A percentile compares a stretch with the other conserved stretches of the same genome.
These are phyloP conservation scores for Rhyacophila evoluta DNA, from an alignment of 2,888 invertebrate genomes.

Conservation along the genomic window DNA sequence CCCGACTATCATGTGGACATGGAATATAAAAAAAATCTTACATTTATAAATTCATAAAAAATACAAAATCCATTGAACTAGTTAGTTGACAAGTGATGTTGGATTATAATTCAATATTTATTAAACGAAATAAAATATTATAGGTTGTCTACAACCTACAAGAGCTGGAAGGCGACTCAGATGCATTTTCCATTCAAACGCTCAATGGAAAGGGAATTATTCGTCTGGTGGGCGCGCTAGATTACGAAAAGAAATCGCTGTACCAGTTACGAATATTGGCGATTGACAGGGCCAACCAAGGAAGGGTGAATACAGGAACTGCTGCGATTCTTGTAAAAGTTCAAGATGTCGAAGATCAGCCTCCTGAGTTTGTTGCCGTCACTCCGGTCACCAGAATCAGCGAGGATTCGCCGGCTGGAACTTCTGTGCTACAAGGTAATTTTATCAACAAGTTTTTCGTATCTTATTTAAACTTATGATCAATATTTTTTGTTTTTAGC, in stretches of 20 bases:
- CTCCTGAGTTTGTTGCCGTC: constrained; percentile 89
- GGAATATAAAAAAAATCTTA: too few species aligned
- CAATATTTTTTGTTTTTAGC: too few species aligned
- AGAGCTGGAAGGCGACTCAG: constrained; percentile 82
- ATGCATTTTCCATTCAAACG: constrained; percentile 84
- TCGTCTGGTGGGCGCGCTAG: constrained; percentile 79
- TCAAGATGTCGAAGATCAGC: constrained; percentile 91
- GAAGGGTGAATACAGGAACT: constrained; percentile 88
- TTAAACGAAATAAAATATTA: too few species aligned
- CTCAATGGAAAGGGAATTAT: constrained; percentile 88
- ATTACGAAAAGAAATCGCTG: constrained; percentile 88
- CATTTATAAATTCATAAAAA: too few species aligned
- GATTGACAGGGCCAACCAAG: constrained; percentile 85
- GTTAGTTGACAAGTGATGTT: too few species aligned
- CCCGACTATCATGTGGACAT: too few species aligned
- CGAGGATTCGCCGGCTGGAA: constrained; percentile 86
- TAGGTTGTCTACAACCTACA: constrained; percentile 86
- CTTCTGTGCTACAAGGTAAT: constrained; percentile 86
- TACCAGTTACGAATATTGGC: constrained; percentile 88
- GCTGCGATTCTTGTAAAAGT: constrained; percentile 89
- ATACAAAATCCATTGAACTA: too few species aligned
- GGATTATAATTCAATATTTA: too few species aligned
- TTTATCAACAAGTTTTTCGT: too few species aligned
- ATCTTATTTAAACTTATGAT: too few species aligned
- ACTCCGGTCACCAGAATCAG: constrained; percentile 89